phyloP scores from a whole-genome alignment of 2,888 invertebrate genomes.

The Mantis religiosa region DNA sequence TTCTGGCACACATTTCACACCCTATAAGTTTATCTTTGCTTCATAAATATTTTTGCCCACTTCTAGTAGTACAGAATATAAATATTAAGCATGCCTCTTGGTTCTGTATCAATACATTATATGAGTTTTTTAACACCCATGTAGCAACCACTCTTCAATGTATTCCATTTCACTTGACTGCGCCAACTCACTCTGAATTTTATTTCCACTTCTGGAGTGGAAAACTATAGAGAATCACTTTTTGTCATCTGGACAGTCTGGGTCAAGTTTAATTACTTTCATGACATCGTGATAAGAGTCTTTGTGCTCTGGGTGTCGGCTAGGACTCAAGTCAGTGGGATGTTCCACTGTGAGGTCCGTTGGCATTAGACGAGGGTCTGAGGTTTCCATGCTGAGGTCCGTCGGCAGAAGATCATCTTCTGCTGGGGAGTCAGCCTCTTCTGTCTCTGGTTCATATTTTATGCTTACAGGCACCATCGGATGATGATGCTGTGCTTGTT shows the following conservation, averaged over 20 bases:
- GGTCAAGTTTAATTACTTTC: slow-evolving; percentile 6
- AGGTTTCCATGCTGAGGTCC: slow-evolving; percentile 57
- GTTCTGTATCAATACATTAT: neutral
- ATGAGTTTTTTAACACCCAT: neutral
- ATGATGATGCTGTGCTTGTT: slow-evolving; percentile 34
- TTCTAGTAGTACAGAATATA: neutral
- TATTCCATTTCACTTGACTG: neutral
- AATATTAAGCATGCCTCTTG: neutral
- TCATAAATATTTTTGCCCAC: neutral
- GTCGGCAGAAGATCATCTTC: slow-evolving; percentile 66
- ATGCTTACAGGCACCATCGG: slow-evolving; percentile 33
- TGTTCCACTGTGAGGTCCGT: slow-evolving; percentile 42
- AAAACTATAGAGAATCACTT: slow-evolving; percentile 17
- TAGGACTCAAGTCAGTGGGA: slow-evolving; percentile 28
- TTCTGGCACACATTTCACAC: slow-evolving; percentile 17
- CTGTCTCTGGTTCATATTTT: slow-evolving; percentile 26
- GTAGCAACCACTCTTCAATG: neutral
- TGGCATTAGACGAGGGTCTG: slow-evolving; percentile 33
- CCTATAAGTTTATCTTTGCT: neutral
- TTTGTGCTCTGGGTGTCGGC: slow-evolving; percentile 9
- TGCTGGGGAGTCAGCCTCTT: slow-evolving; percentile 43
- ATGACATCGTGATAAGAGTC: neutral
- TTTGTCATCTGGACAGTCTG: slow-evolving; percentile 14
- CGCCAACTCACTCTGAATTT: neutral
- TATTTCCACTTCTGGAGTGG: neutral